Percentiles rank a stretch among this genome's conserved stretches.
Conservation (phyloP, 2,113 vertebrate species). For the Dipodomys stephensi region DNA sequence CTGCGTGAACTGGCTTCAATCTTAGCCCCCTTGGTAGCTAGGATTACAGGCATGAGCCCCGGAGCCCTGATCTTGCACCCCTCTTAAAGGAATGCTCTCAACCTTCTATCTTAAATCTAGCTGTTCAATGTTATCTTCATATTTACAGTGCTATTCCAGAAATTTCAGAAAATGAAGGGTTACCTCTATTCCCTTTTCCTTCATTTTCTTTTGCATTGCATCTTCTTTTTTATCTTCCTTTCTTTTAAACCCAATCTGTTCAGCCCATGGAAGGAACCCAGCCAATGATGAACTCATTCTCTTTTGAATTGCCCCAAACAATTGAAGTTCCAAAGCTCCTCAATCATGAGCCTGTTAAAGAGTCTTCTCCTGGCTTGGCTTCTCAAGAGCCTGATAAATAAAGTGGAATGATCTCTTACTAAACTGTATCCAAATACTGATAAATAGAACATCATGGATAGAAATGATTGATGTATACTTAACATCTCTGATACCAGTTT, state of each 20-base stretch:
- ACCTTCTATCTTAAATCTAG: slow-evolving; percentile 15
- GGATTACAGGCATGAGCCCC: no score
- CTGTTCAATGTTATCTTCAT: not conserved
- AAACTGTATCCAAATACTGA: not conserved
- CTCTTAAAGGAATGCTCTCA: not conserved
- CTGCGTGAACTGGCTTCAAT: no score
- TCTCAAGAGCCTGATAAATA: not conserved
- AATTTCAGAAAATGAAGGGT: not conserved
- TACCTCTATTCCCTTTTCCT: not conserved
- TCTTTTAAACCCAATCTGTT: not conserved
- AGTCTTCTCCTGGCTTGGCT: not conserved
- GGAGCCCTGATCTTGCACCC: no score
- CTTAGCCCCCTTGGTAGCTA: no score
- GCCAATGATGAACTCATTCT: slow-evolving; percentile 35
- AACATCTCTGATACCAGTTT: not conserved
- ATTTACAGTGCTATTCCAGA: not conserved
- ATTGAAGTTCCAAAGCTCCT: slow-evolving; percentile 11
- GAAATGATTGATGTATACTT: not conserved
- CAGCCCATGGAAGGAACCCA: not conserved
- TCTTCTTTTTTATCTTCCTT: not conserved
- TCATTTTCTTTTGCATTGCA: not conserved
- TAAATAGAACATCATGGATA: not conserved
- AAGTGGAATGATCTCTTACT: not conserved
- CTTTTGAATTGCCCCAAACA: slow-evolving; percentile 31
- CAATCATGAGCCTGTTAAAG: not conserved